Evolutionary conservation across 2,888 invertebrate genomes (phyloP), one percentile per base, ranked within the genome.

Genomic region (Drosophila kanekoi): DNA sequence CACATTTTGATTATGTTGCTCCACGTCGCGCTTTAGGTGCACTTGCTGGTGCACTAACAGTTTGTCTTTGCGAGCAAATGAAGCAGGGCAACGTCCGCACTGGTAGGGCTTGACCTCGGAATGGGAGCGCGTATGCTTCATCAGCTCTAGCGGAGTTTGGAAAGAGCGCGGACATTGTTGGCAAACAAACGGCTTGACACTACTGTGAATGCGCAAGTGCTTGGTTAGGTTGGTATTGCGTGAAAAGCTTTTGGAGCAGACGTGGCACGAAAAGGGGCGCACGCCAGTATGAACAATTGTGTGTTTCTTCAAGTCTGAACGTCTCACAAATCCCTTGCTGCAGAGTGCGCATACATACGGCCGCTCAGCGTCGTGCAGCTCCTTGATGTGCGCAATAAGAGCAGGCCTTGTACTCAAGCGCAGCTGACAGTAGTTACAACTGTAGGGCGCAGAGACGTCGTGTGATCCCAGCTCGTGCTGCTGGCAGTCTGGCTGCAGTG

Each of bases 201-300:
- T 95, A 37, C 94, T 94, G 91, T 96, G 96, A 47, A 95, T 95
- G 59, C 95, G 93, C 86, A 96, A 93, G 90, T 96, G 96, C 89
- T 96, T 96, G 61, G 95, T 95, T 41, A 96, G 93, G 91, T 96
- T 96, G n/a, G 96, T 96, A 79, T 96, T 96, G 23, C 96, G 93
- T 4, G 96, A 96, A 89, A 96, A 96, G 60, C 95, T 95, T 91
- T 96, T 96, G 37, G 94, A 93, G 87, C 96, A 96, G 74, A 95
- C 94, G 28, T 94, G 94, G 89, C 96, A 96, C 23, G 95, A 95
- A 89, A 94, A 96, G 0, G 96, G 96, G 73, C 96, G 94, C 3
- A 94, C 93, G 5, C 96, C 96, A n/a, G 96, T 95, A 80, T 96
- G 96, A 0, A 96, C 96, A 72, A 96, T 94, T 32, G 95, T 95